Evolutionary conservation across 2,797 vertebrate genomes (phyloP), one percentile per base, ranked within the genome.

Genomic region (Erpetoichthys calabaricus): DNA sequence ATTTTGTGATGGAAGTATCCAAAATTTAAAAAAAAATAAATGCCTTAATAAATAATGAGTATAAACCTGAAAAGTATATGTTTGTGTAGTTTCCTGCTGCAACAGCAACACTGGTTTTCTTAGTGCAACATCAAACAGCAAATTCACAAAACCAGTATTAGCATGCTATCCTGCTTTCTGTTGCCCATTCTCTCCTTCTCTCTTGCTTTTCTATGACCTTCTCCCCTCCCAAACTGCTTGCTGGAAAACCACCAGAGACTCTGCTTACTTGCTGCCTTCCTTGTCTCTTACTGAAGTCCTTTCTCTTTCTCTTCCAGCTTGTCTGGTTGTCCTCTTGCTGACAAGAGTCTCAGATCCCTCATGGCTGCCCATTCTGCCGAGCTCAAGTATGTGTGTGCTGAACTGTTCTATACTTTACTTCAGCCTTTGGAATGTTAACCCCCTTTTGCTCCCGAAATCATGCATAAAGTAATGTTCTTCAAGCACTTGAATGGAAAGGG

Each of bases 311-410:
- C 80, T 88, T 89, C 86, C 90, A 99, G 95, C 90, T 89, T 99
- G 79, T 99, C 94, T 95, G 94, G 94, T 89, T 99, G 94, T 88
- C 94, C 94, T 92, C 93, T 99, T 85, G 94, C 94, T 91, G 94
- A 98, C 93, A 99, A 99, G 89, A 99, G 94, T 85, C 92, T 99
- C 82, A 94, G 95, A 86, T 98, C 94, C 86, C 92, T 99, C 87
- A 98, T 99, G 94, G 94, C 94, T 86, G 92, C 94, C 79, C 92
- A 97, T 83, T 92, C 95, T 87, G 89, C 94, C 86, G 95, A 99
- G 89, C 96, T 99, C 90, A 99, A 98, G 96, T 98, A 98, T 88
- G 94, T 97, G 80, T 80, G 72, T 69, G 62, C 73, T 81, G 72
- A 70, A 62, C 70, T 69, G 68, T 72, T 60, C 68, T 73, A 63